Percentiles rank a stretch among this genome's conserved stretches.
Evolutionary conservation across 2,113 vertebrate genomes (phyloP).

Genomic region (Accipiter virgatus): DNA sequence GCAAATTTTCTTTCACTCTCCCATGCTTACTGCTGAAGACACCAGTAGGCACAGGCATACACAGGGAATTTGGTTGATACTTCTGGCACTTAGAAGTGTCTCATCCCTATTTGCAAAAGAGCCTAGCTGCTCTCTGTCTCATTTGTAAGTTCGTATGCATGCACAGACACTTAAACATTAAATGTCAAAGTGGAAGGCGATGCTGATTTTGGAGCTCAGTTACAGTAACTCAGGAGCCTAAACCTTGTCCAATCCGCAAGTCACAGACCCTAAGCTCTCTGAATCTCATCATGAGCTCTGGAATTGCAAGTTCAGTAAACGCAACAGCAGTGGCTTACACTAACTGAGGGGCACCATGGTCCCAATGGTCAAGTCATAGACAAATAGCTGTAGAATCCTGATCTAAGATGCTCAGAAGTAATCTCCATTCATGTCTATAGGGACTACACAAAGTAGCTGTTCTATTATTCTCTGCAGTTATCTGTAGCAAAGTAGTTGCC

Average conservation of each 20-base stretch:
- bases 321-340: background rate
- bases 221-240: background rate
- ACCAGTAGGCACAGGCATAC: background rate
- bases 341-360: background rate
- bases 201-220: background rate
- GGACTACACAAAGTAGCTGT: background rate
- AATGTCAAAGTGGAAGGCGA: background rate
- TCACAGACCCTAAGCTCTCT: background rate
- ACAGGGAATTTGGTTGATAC: background rate
- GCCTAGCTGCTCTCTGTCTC: background rate
- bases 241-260: background rate
- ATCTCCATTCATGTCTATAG: background rate
- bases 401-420: background rate
- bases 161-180: background rate
- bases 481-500: background rate
- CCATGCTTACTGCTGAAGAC: background rate
- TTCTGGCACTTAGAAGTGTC: background rate
- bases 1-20: background rate
- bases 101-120: background rate
- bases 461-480: background rate
- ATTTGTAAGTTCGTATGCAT: background rate
- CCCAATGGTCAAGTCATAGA: background rate
- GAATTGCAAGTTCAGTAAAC: background rate
- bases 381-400: background rate
- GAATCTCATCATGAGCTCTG: background rate